Evolutionary conservation across 2,888 invertebrate species (phyloP).

Genomic region (Rhagium mordax): DNA sequence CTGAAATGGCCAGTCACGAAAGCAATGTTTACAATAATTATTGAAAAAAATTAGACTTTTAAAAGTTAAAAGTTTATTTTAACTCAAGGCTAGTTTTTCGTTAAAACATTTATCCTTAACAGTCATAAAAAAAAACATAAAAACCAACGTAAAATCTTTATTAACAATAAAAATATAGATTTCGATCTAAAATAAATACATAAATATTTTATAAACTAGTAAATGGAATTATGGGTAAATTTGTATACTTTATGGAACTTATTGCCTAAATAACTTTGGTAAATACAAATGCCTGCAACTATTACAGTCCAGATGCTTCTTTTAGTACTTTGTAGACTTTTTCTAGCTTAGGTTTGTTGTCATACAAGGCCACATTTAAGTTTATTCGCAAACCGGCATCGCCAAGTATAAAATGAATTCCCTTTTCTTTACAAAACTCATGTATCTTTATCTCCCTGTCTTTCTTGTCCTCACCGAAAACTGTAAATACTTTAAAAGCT

Average conservation of each 20-base stretch:
- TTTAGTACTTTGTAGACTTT: conserved; percentile 56
- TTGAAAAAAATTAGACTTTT: too few species aligned
- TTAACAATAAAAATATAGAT: conserved; percentile 26
- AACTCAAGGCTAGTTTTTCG: neutral
- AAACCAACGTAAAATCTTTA: conserved; percentile 15
- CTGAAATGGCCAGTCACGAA: too few species aligned
- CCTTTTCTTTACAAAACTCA: conserved; percentile 57
- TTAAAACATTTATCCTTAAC: conserved; percentile 6
- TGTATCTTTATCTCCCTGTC: conserved; percentile 54
- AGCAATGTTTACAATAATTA: too few species aligned
- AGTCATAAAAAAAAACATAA: neutral
- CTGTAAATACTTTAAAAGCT: conserved; percentile 62
- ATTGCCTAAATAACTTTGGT: neutral
- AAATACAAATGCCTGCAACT: neutral
- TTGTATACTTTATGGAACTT: neutral
- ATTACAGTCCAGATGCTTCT: conserved; percentile 50
- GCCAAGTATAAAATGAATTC: conserved; percentile 59
- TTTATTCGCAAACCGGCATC: conserved; percentile 61
- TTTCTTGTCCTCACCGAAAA: conserved; percentile 35
- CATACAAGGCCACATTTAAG: conserved; percentile 58
- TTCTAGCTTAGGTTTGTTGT: conserved; percentile 53
- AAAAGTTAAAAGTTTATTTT: too few species aligned
- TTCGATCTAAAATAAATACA: neutral
- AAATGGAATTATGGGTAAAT: neutral
- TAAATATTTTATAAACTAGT: neutral